Evolutionary conservation across 2,888 invertebrate genomes (phyloP).

Genomic region (Apamea sordens): DNA sequence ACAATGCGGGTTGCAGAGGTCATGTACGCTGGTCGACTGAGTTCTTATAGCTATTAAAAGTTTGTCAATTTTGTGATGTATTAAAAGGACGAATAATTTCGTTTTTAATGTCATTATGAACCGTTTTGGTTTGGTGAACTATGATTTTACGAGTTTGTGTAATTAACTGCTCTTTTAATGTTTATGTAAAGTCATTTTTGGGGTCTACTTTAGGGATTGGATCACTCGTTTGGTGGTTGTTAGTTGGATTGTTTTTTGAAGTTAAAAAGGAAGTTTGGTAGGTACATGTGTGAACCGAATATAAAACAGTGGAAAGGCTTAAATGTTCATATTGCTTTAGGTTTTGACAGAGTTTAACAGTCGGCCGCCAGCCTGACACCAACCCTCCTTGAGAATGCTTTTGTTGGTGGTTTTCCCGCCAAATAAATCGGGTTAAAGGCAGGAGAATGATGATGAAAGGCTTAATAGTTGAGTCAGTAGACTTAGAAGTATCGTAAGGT

Average conservation of each 20-base stretch:
- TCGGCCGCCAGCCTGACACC: too few relatives aligned
- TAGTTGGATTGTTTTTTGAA: neutral
- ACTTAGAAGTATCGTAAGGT: neutral
- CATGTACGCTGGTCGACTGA: conserved; percentile 11
- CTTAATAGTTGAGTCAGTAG: neutral
- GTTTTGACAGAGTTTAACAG: too few relatives aligned
- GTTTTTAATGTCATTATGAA: conserved; percentile 39
- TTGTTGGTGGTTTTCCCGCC: too few relatives aligned
- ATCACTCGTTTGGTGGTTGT: neutral
- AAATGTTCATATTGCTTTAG: neutral
- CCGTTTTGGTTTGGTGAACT: conserved; percentile 12
- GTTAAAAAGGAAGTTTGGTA: neutral
- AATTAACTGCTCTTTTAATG: conserved; percentile 8
- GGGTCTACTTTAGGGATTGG: too few relatives aligned
- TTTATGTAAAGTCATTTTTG: neutral
- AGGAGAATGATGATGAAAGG: too few relatives aligned
- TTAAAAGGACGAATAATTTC: conserved; percentile 26
- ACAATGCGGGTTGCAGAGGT: conserved; percentile 22
- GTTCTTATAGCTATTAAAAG: conserved; percentile 32
- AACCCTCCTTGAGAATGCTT: too few relatives aligned
- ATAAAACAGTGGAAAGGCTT: neutral
- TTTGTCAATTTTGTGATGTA: conserved; percentile 40
- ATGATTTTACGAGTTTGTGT: conserved; percentile 15
- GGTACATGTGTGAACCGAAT: neutral
- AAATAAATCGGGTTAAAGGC: too few relatives aligned